Evolutionary conservation across 1,140 invertebrate species (phyloP).

Genomic region (Diachasma alloeum): DNA sequence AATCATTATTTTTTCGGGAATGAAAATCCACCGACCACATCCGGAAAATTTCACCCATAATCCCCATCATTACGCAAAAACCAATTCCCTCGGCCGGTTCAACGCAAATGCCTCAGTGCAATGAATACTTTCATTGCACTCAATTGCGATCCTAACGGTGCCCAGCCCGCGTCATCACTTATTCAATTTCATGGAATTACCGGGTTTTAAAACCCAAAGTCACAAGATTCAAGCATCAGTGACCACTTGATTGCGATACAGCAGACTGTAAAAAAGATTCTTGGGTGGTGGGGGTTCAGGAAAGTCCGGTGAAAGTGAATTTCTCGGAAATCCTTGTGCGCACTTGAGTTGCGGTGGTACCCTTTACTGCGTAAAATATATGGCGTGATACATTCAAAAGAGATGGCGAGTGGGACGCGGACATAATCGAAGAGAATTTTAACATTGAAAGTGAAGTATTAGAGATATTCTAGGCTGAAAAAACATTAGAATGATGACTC

Average conservation of each 20-base stretch:
- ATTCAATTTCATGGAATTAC: not conserved
- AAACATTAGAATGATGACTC: not conserved
- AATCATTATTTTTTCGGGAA: not conserved
- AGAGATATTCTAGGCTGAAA: not conserved
- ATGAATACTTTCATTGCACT: not conserved
- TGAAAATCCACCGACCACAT: not conserved
- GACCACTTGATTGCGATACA: not conserved
- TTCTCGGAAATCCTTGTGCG: constrained; percentile 54
- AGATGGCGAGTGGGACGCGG: not conserved
- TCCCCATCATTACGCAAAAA: not conserved
- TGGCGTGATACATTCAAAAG: not conserved
- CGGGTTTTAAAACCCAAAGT: not conserved
- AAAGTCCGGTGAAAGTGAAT: constrained; percentile 61
- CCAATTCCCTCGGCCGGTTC: not conserved
- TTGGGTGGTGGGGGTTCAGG: constrained; percentile 13
- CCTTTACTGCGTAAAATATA: constrained; percentile 5
- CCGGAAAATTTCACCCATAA: constrained; percentile 4
- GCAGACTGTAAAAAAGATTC: not conserved
- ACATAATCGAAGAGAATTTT: not conserved
- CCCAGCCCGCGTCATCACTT: not conserved
- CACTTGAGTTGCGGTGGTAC: constrained; percentile 5
- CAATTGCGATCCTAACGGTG: not conserved
- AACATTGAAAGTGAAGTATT: not conserved
- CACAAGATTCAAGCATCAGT: not conserved
- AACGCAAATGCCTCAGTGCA: not conserved